Percentiles rank a stretch among this genome's conserved stretches.
phyloP scores from a whole-genome alignment of 2,113 vertebrate genomes.

The Myocastor coypus region DNA sequence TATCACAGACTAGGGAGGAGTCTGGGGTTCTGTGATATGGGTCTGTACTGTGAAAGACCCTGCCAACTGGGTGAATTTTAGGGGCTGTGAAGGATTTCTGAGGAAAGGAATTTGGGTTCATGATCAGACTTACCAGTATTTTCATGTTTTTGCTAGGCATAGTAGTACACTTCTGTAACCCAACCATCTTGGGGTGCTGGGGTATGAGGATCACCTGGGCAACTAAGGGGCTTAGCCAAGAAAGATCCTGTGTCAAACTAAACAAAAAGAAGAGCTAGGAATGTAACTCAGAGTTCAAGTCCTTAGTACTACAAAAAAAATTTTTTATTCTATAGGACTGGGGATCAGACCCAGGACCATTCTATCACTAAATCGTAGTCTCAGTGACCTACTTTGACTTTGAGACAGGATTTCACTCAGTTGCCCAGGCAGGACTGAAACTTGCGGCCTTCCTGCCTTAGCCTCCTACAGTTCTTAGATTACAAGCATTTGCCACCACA shows the following conservation, averaged over 20 bases:
- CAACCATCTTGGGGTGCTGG: neutral
- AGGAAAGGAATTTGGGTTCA: conserved; percentile 31
- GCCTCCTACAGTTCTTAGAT: neutral
- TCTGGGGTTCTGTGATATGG: neutral
- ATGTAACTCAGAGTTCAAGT: neutral
- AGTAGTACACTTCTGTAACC: neutral
- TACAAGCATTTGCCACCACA: neutral
- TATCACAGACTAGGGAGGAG: neutral
- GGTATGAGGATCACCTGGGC: neutral
- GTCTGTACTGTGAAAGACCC: neutral
- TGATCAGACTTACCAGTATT: neutral
- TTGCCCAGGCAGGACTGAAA: neutral
- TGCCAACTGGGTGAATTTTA: neutral
- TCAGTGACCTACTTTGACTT: neutral
- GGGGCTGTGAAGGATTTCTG: conserved; percentile 25
- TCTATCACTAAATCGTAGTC: neutral
- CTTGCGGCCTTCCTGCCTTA: neutral
- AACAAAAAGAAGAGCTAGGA: neutral
- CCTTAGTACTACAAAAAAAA: neutral
- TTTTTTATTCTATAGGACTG: neutral
- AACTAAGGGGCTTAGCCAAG: neutral
- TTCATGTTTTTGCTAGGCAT: neutral
- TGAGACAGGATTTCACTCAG: neutral
- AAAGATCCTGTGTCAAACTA: neutral
- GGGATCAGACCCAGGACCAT: neutral